A percentile compares a stretch with the other conserved stretches of the same genome.
phyloP scores from a whole-genome alignment of 2,113 vertebrate genomes.

The Anoura caudifer region DNA sequence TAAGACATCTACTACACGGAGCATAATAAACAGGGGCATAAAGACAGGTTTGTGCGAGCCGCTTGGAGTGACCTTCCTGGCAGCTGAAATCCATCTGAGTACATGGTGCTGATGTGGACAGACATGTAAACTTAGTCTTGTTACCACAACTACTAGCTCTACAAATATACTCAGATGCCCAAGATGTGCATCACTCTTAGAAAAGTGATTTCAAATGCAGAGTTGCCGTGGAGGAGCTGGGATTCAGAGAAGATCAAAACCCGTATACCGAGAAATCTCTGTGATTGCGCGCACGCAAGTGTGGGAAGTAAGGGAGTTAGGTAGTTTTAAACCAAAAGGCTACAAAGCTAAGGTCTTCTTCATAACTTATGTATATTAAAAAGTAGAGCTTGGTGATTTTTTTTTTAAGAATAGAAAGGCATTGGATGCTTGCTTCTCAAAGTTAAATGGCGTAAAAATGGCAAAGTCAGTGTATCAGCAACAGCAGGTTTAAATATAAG shows the following conservation, averaged over 20 bases:
- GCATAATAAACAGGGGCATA: constrained; percentile 99
- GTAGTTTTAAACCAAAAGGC: constrained; percentile 50
- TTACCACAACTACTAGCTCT: constrained; percentile 85
- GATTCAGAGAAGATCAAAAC: constrained; percentile 53
- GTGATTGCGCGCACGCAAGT: constrained; percentile 18
- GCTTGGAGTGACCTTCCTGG: constrained; percentile 88
- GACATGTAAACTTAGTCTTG: constrained; percentile 84
- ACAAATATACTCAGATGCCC: constrained; percentile 81
- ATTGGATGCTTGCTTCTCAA: background rate
- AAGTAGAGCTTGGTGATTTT: background rate
- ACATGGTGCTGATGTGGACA: constrained; percentile 86
- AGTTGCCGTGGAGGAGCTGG: constrained; percentile 33
- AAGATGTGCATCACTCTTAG: constrained; percentile 72
- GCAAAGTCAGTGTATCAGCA: background rate
- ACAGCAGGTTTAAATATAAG: background rate
- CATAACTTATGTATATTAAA: constrained; percentile 31
- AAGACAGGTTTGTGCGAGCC: constrained; percentile 96
- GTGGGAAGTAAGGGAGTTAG: constrained; percentile 50
- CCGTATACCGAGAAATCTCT: constrained; percentile 45
- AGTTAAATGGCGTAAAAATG: background rate
- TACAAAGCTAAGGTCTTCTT: background rate
- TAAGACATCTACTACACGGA: constrained; percentile 94
- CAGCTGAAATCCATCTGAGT: constrained; percentile 87
- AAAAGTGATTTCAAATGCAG: constrained; percentile 78
- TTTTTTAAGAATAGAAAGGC: background rate